phyloP scores from a whole-genome alignment of 1,140 invertebrate genomes.

The Oppia nitens region DNA sequence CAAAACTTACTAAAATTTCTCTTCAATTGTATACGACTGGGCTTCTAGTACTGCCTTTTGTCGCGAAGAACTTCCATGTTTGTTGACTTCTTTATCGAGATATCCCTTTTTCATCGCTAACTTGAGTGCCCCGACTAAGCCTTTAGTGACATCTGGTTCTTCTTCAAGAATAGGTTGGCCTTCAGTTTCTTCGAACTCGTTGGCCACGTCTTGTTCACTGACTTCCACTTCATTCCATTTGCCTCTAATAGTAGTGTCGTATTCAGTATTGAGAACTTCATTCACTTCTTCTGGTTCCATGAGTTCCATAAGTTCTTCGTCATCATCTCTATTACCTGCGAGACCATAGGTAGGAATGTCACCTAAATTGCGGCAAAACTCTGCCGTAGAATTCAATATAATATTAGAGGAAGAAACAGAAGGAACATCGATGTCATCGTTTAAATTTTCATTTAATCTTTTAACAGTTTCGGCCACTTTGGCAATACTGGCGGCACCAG shows the following conservation, averaged over 20 bases:
- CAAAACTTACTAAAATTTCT: constrained; percentile 43
- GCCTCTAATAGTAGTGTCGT: constrained; percentile 29
- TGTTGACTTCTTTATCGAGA: constrained; percentile 57
- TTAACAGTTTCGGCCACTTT: constrained; percentile 6
- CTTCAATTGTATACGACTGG: constrained; percentile 89
- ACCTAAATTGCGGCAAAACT: constrained; percentile 88
- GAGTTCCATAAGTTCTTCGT: constrained; percentile 24
- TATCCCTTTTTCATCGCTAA: constrained; percentile 89
- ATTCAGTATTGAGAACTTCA: constrained; percentile 7
- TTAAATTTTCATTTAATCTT: constrained; percentile 20
- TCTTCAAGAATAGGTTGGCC: constrained; percentile 32
- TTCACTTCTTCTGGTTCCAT: constrained; percentile 28
- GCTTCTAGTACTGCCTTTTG: constrained; percentile 60
- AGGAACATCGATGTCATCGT: neutral
- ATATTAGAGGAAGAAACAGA: constrained; percentile 34
- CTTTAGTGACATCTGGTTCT: constrained; percentile 80
- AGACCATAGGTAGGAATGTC: constrained; percentile 58
- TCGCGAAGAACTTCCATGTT: constrained; percentile 43
- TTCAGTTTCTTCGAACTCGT: neutral
- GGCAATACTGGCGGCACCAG: neutral
- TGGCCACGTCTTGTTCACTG: constrained; percentile 22
- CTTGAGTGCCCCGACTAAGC: constrained; percentile 75
- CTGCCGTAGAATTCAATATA: constrained; percentile 78
- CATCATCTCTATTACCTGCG: constrained; percentile 27
- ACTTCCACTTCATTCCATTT: constrained; percentile 55